Evolutionary conservation across 2,888 invertebrate genomes (phyloP).

Genomic region (Chrysina gloriosa): DNA sequence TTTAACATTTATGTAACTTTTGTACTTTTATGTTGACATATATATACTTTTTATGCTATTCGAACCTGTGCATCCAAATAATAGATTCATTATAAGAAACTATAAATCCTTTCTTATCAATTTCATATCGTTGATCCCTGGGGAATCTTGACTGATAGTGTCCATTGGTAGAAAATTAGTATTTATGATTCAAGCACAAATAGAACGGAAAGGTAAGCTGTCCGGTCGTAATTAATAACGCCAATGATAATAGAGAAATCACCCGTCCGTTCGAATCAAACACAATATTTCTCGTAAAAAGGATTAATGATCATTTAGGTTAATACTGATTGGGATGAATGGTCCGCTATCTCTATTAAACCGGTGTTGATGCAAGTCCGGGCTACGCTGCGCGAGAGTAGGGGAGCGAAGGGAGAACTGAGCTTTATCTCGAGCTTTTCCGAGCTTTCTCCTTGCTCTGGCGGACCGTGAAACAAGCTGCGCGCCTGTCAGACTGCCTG

Average conservation of each 20-base stretch:
- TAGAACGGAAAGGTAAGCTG: slow-evolving; percentile 22
- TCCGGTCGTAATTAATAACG: slow-evolving; percentile 42
- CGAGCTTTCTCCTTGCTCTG: slow-evolving; percentile 58
- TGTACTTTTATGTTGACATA: too few relatives aligned
- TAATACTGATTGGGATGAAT: slow-evolving; percentile 61
- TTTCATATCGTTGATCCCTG: too few relatives aligned
- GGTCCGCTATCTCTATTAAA: slow-evolving; percentile 59
- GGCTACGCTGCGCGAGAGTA: slow-evolving; percentile 43
- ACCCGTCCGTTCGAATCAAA: slow-evolving; percentile 51
- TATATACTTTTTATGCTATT: too few relatives aligned
- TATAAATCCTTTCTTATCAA: too few relatives aligned
- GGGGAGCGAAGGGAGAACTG: slow-evolving; percentile 44
- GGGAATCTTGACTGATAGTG: neutral
- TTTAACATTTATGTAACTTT: too few relatives aligned
- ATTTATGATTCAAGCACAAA: slow-evolving; percentile 20
- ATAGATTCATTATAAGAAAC: too few relatives aligned
- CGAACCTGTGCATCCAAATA: too few relatives aligned
- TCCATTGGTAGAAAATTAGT: slow-evolving; percentile 4
- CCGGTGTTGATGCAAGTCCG: slow-evolving; percentile 56
- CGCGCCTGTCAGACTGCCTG: slow-evolving; percentile 57
- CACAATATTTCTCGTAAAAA: slow-evolving; percentile 59
- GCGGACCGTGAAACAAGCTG: slow-evolving; percentile 59
- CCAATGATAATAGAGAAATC: slow-evolving; percentile 44
- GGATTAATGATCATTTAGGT: slow-evolving; percentile 61
- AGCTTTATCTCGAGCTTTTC: slow-evolving; percentile 57